Conservation (phyloP, 2,888 invertebrate species). For the Lutraria lutraria region DNA sequence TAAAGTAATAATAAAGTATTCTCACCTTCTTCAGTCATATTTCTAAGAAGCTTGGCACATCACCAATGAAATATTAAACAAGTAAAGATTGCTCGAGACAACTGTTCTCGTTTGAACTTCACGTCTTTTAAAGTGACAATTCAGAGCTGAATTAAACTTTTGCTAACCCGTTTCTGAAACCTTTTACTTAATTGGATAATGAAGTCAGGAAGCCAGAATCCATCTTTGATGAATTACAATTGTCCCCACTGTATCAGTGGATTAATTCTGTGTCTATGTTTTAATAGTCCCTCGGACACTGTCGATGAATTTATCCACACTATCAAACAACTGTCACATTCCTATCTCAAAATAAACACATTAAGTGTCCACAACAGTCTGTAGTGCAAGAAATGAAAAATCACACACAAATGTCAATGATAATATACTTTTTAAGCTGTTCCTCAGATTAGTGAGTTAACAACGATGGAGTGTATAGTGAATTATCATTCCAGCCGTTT, state of each 20-base stretch:
- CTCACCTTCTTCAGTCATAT: slow-evolving; percentile 45
- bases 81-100: background rate
- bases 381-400: slow-evolving; percentile 1
- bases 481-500: background rate
- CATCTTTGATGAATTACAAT: slow-evolving; percentile 20
- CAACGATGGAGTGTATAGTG: background rate
- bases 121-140: background rate
- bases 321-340: slow-evolving; percentile 5
- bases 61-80: background rate
- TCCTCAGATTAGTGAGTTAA: background rate
- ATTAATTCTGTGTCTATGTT: slow-evolving; percentile 22
- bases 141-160: background rate
- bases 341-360: slow-evolving; percentile 22
- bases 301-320: slow-evolving; percentile 14
- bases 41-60: background rate
- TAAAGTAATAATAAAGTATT: background rate
- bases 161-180: slow-evolving; percentile 11
- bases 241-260: slow-evolving; percentile 2
- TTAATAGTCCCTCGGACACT: slow-evolving; percentile 19
- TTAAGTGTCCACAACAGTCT: background rate
- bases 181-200: slow-evolving; percentile 27
- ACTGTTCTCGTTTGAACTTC: background rate
- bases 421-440: slow-evolving; percentile 4
- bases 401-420: slow-evolving; percentile 20
- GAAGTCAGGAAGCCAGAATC: background rate